Evolutionary conservation across 2,888 invertebrate species (phyloP), one percentile per base, ranked within the genome.

Genomic region (Teleogryllus oceanicus): DNA sequence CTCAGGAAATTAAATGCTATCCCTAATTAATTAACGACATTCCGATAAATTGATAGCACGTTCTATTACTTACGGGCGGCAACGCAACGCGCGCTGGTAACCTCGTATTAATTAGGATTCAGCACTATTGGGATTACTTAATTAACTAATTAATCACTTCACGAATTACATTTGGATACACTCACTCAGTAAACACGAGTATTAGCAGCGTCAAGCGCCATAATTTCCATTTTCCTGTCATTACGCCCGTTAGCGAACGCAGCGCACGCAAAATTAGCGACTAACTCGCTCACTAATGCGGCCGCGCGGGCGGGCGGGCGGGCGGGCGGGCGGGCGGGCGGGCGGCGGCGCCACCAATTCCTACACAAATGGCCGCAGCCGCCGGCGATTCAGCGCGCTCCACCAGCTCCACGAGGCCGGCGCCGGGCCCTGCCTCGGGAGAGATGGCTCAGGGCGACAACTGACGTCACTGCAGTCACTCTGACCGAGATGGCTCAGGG

Each of bases 11-110:
- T 62, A 62, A 62, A 62, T 62, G 62, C n/a, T 18, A 62, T 0
- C n/a, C 62, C 62, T 62, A 62, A 62, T 62, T 62, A 62, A 62
- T 62, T 62, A 62, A 62, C 62, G 62, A 62, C 62, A 62, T 62
- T 62, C 62, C 62, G 62, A 62, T 62, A 62, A 62, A 62, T 62
- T 62, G 62, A 62, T 62, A 62, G 62, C 62, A 62, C 62, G 62
- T 62, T 62, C 62, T 62, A 62, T 62, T 62, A 62, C 62, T 62
- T 62, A 62, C 62, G 62, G 62, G 1, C 16, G 62, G 62, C 62
- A 62, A 18, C n/a, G 62, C 62, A n/a, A n/a, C 11, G 12, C 62
- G n/a, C 62, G 16, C 62, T n/a, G 62, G 16, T 62, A 62, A 62
- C 62, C 62, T 62, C 16, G 62, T 18, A 62, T 62, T 62, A 62